A percentile compares a stretch with the other conserved stretches of the same genome.
These are phyloP conservation scores for Pipistrellus pygmaeus DNA, from an alignment of 2,797 vertebrate genomes.

Conservation along the genomic window DNA sequence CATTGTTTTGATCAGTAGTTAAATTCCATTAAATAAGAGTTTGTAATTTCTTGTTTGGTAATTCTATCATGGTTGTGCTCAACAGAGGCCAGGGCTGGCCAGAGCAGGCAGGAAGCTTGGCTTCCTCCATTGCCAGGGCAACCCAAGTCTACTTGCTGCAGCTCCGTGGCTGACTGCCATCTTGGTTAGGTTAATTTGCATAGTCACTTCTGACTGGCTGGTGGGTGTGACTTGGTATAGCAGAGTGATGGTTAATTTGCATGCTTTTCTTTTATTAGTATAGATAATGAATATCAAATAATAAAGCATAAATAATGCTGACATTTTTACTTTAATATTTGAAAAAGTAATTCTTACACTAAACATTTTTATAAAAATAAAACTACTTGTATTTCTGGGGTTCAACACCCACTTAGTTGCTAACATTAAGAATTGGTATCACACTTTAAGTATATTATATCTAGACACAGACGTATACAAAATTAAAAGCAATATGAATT, in stretches of 20 bases:
- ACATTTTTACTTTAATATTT: constrained; percentile 58
- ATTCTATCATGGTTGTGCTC: neutral
- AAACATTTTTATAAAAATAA: constrained; percentile 57
- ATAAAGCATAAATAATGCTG: constrained; percentile 46
- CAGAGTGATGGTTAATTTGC: no score
- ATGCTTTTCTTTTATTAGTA: no score
- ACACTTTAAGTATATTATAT: neutral
- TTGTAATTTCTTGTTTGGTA: constrained; percentile 2
- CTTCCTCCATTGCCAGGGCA: no score
- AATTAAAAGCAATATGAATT: constrained; percentile 30
- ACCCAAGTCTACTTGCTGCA: no score
- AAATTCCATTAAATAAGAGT: constrained; percentile 50
- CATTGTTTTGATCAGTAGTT: constrained; percentile 34
- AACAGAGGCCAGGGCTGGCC: neutral
- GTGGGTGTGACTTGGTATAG: no score
- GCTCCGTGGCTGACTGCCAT: no score
- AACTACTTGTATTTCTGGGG: constrained; percentile 29
- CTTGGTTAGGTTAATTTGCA: no score
- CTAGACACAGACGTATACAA: neutral
- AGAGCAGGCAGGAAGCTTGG: no score
- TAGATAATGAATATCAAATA: constrained; percentile 5
- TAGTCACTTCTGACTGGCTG: no score
- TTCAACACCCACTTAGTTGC: neutral
- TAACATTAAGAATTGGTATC: neutral
- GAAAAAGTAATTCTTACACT: constrained; percentile 37